Evolutionary conservation across 2,888 invertebrate genomes (phyloP), one percentile per base, ranked within the genome.

Genomic region (Papilio protenor): DNA sequence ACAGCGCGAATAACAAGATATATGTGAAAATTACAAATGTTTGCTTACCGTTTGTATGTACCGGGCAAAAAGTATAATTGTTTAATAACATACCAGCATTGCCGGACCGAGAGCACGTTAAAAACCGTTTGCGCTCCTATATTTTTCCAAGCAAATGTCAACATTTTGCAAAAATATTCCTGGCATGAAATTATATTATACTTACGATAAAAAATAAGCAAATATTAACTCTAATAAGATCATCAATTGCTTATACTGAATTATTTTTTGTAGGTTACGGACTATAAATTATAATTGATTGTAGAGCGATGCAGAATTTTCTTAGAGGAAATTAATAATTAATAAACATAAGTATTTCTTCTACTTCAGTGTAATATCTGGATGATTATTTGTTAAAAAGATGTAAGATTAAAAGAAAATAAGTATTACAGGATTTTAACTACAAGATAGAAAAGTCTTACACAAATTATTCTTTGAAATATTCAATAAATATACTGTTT

Each of bases 11-110:
- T 81, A 82, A 84, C 82, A 82, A 86, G 85, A 90, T 90, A 88
- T 87, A 89, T 90, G 86, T 83, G 82, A 84, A 84, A 86, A 86
- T 87, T 85, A 84, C 83, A 84, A 82, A 82, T 83, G 79, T 80
- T 81, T 82, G 80, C 80, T 79, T 78, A 80, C 57, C 11, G 73
- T 73, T 76, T 70, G 49, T 57, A 23, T 55, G 64, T 23, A 73
- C 59, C 59, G 57, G 59, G 40, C 27, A 77, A 75, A 78, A 74
- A 78, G 21, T 33, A 66, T 77, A 73, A 77, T 77, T 71, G 61
- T 70, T 74, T 77, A 77, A 77, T 77, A 72, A 72, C 27, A 69
- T 12, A 66, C 72, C 33, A 57, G 16, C 27, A 55, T 33, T 59
- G 21, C n/a, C 27, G 11, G 23, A 11, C 47, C n/a, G 8, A 10